Evolutionary conservation across 2,888 invertebrate species (phyloP).

Genomic region (Euphydryas editha): DNA sequence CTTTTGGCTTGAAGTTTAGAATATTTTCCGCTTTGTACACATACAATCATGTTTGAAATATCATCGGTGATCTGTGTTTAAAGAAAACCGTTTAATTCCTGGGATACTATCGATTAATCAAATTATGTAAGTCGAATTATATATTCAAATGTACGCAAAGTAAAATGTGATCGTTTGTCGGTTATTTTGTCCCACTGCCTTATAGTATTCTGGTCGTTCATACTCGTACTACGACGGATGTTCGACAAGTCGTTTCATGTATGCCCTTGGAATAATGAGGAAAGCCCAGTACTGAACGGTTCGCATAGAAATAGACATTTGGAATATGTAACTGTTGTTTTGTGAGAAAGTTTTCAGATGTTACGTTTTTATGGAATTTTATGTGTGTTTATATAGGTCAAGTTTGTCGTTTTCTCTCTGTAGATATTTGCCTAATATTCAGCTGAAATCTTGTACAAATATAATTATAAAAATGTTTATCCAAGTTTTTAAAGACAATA

Average conservation of each 20-base stretch:
- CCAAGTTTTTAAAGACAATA: no score
- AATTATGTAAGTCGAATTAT: background rate
- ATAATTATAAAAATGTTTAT: no score
- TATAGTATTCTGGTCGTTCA: slow-evolving; percentile 39
- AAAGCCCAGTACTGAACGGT: slow-evolving; percentile 30
- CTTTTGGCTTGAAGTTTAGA: no score
- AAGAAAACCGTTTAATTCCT: background rate
- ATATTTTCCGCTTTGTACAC: no score
- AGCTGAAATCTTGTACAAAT: no score
- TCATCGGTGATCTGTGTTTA: background rate
- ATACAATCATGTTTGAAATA: no score
- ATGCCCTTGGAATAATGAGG: slow-evolving; percentile 47
- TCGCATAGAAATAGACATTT: slow-evolving; percentile 30
- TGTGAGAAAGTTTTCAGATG: slow-evolving; percentile 22
- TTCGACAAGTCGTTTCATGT: slow-evolving; percentile 43
- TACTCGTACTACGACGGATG: slow-evolving; percentile 45
- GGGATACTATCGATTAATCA: background rate
- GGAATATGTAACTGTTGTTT: slow-evolving; percentile 34
- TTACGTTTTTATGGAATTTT: slow-evolving; percentile 2
- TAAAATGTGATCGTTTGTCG: slow-evolving; percentile 18
- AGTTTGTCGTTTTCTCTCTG: background rate
- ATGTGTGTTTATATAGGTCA: background rate
- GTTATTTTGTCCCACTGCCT: slow-evolving; percentile 38
- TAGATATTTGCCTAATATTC: no score
- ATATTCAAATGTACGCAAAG: background rate